Conservation (phyloP, 2,797 vertebrate genomes). For the Paramormyrops hopkinsi region DNA sequence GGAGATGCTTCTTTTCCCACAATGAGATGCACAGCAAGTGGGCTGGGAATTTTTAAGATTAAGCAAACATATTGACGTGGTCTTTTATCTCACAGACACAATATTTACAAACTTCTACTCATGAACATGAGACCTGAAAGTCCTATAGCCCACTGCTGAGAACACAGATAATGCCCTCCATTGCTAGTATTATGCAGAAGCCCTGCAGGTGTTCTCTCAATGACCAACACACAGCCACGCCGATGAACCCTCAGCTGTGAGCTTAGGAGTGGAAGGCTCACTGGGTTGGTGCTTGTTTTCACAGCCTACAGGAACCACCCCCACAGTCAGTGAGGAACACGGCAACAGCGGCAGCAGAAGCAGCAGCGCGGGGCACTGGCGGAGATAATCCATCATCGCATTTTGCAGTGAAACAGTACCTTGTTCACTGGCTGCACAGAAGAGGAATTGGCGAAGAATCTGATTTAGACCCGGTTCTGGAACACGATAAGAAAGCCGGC, state of each 20-base stretch:
- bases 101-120: not conserved
- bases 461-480: not conserved
- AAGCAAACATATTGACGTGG: not conserved
- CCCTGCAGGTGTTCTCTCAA: not conserved
- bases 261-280: not conserved
- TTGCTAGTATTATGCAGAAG: not conserved
- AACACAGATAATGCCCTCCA: not conserved
- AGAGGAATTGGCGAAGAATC: not conserved
- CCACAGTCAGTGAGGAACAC: not conserved
- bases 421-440: not conserved
- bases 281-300: not conserved
- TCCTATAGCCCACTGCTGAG: not conserved
- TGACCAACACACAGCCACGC: not conserved
- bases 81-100: not conserved
- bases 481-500: not conserved
- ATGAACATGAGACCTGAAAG: not conserved
- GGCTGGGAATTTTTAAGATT: not conserved
- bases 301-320: not conserved
- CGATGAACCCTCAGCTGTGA: not conserved
- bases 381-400: not conserved
- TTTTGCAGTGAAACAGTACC: not conserved
- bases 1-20: not conserved
- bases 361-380: not conserved
- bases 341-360: not conserved
- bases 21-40: not conserved